Percentiles rank a stretch among this genome's conserved stretches.
Conservation (phyloP, 1,140 invertebrate genomes). For the Mamestra configurata region DNA sequence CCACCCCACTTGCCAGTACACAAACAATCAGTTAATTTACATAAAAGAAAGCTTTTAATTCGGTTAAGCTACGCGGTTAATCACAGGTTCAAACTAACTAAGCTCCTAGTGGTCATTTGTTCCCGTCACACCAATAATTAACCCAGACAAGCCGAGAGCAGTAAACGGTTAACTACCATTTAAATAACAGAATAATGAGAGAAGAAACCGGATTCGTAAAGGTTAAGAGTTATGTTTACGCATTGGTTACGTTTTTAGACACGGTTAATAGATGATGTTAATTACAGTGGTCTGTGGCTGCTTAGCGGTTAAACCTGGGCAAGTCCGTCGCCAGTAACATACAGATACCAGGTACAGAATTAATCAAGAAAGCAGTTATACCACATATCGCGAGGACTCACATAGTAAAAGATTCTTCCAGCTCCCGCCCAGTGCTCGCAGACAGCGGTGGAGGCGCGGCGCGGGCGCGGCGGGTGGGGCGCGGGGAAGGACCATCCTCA, state of each 20-base stretch:
- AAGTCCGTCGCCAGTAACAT: slow-evolving; percentile 41
- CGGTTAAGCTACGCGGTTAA: slow-evolving; percentile 77
- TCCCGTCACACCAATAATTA: slow-evolving; percentile 81
- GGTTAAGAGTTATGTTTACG: slow-evolving; percentile 74
- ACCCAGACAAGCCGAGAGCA: slow-evolving; percentile 67
- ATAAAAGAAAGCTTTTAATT: slow-evolving; percentile 83
- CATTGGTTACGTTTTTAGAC: slow-evolving; percentile 67
- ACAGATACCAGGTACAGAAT: slow-evolving; percentile 41
- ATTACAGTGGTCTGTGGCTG: slow-evolving; percentile 59
- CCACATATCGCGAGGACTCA: slow-evolving; percentile 84
- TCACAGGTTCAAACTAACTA: slow-evolving; percentile 73
- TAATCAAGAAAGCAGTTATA: slow-evolving; percentile 42
- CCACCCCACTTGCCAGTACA: slow-evolving; percentile 61
- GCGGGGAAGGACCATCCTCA: slow-evolving; percentile 75
- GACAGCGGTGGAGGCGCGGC: slow-evolving; percentile 89
- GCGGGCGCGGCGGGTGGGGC: slow-evolving; percentile 76
- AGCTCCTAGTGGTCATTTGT: slow-evolving; percentile 79
- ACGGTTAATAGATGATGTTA: slow-evolving; percentile 71
- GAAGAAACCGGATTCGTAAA: slow-evolving; percentile 73
- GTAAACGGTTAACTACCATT: slow-evolving; percentile 78
- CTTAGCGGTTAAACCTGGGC: slow-evolving; percentile 43
- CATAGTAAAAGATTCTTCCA: slow-evolving; percentile 91
- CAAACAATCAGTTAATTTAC: slow-evolving; percentile 79
- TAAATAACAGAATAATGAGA: slow-evolving; percentile 80
- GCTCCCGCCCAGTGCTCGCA: slow-evolving; percentile 89